Evolutionary conservation across 35 echinoderm and acorn worm species (phyloP).

Genomic region (Ophiothrix spiculata): DNA sequence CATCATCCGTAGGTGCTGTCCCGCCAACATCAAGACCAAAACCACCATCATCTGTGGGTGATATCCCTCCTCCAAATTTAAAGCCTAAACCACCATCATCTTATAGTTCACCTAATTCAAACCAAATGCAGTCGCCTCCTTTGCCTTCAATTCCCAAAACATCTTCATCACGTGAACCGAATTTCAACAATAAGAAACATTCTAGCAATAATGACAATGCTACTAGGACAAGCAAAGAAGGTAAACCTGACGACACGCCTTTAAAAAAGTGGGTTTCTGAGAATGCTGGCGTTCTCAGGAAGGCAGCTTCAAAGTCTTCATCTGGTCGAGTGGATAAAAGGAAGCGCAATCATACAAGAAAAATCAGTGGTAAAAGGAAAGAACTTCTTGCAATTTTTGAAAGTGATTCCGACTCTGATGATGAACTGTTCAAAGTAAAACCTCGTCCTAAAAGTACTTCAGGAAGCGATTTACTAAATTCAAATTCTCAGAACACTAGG

Average conservation of each 20-base stretch:
- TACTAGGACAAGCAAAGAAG: background rate
- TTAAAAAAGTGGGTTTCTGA: background rate
- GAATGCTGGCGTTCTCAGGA: background rate
- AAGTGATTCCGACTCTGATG: constrained; percentile 63
- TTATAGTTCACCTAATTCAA: too few species aligned
- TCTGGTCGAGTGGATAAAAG: background rate
- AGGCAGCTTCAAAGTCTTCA: background rate
- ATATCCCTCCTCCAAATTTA: too few species aligned
- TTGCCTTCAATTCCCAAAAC: too few species aligned
- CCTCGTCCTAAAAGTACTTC: background rate
- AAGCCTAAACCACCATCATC: too few species aligned
- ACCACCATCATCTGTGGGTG: too few species aligned
- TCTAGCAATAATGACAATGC: too few species aligned
- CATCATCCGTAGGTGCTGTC: too few species aligned
- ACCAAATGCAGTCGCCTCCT: too few species aligned
- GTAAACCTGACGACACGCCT: background rate
- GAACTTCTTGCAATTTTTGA: constrained; percentile 55
- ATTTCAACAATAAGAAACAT: too few species aligned
- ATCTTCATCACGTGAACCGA: too few species aligned
- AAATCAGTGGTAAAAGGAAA: constrained; percentile 13
- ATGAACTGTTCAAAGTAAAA: background rate
- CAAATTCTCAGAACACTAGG: background rate
- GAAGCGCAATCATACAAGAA: background rate
- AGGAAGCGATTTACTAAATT: background rate
- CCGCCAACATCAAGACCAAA: too few species aligned